These are phyloP conservation scores for Scaptomyza graminum DNA, from an alignment of 1,140 invertebrate genomes.

Conservation along the genomic window DNA sequence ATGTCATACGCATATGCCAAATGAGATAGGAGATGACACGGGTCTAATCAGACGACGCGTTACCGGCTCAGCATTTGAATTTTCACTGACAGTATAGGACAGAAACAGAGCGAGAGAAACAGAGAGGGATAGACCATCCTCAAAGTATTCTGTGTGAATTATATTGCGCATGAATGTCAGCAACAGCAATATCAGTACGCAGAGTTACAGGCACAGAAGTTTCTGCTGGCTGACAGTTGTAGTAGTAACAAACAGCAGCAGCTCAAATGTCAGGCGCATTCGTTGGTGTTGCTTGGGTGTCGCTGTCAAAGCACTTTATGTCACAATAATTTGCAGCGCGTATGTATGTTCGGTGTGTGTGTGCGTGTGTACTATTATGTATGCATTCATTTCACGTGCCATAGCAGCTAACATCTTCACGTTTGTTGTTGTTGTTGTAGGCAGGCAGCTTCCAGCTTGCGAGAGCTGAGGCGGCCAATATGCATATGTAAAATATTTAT, in stretches of 20 bases:
- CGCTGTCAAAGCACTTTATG: conserved; percentile 81
- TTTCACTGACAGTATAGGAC: conserved; percentile 50
- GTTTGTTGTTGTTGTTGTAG: conserved; percentile 42
- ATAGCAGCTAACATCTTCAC: conserved; percentile 67
- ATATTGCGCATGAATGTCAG: conserved; percentile 77
- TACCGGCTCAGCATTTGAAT: conserved; percentile 68
- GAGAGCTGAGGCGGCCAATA: conserved; percentile 53
- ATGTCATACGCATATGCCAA: conserved; percentile 69
- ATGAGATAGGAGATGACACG: conserved; percentile 11
- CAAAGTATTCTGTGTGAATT: conserved; percentile 70
- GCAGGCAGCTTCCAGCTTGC: conserved; percentile 42
- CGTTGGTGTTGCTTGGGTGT: conserved; percentile 48
- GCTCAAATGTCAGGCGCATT: conserved; percentile 43
- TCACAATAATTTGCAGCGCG: conserved; percentile 78
- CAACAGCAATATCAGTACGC: not conserved
- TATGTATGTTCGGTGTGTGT: conserved; percentile 28
- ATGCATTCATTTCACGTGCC: conserved; percentile 78
- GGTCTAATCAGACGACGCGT: conserved; percentile 69
- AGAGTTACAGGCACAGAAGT: not conserved
- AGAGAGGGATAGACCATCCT: conserved; percentile 25
- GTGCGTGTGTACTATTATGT: conserved; percentile 47
- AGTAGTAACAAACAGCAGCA: conserved; percentile 23
- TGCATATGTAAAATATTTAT: conserved; percentile 82
- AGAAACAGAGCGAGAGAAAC: no score
- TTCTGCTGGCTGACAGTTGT: no score